Evolutionary conservation across 2,113 vertebrate species (phyloP), one percentile per base, ranked within the genome.

Genomic region (Pluvialis apricaria): DNA sequence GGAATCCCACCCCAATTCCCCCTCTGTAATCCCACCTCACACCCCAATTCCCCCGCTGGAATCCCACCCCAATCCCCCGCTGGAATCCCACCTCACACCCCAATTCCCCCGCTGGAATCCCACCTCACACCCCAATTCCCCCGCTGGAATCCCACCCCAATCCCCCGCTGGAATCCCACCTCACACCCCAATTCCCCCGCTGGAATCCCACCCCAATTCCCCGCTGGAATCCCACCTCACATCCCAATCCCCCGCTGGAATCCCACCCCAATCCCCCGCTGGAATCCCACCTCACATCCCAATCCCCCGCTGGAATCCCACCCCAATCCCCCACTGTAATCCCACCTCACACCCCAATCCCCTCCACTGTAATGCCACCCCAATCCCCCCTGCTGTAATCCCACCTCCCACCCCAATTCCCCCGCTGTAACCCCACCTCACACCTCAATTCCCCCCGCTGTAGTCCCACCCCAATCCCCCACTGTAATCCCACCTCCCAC

Each of bases 291-390:
- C n/a, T n/a, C n/a, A n/a, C n/a, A n/a, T n/a, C n/a, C n/a, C n/a
- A n/a, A n/a, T n/a, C n/a, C n/a, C n/a, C n/a, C n/a, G n/a, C n/a
- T n/a, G n/a, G n/a, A n/a, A n/a, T n/a, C 26, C 16, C 10, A 11
- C 4, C 25, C 22, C 24, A 2, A 0, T 15, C 45, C 45, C 18
- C 70, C 17, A 14, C 44, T 45, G 44, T 15, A 45, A 18, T 45
- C 44, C 44, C 44, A n/a, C n/a, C n/a, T n/a, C n/a, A n/a, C 10
- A 11, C 4, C 25, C 22, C 24, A 2, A 0, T 15, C 45, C 45
- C 18, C 70, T n/a, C 44, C 17, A 14, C 44, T 45, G 44, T 15
- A 45, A 18, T 45, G n/a, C n/a, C n/a, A n/a, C n/a, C n/a, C n/a
- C n/a, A n/a, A n/a, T n/a, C n/a, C n/a, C n/a, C n/a, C n/a, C n/a